Evolutionary conservation across 2,113 vertebrate species (phyloP).

Genomic region (Merops nubicus): DNA sequence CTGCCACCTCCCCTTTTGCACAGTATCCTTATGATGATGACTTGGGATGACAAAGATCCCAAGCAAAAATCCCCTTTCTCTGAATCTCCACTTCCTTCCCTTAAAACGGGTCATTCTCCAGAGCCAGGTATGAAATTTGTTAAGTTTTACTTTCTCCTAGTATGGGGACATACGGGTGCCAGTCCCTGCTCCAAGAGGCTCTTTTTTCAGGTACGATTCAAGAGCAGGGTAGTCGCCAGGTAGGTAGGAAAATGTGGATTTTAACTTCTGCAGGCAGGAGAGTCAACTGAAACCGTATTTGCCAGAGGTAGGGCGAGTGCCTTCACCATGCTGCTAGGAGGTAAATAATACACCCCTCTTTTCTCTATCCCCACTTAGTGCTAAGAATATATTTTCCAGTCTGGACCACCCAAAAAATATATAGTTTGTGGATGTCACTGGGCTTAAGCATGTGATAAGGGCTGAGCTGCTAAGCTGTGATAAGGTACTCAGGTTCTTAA

Average conservation of each 20-base stretch:
- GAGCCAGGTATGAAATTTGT: neutral
- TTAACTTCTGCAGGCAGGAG: neutral
- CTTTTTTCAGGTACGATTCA: neutral
- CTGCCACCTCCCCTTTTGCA: neutral
- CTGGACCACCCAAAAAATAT: neutral
- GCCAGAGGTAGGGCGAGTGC: neutral
- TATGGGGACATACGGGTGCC: neutral
- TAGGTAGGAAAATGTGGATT: neutral
- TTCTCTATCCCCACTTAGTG: neutral
- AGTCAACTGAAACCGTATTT: neutral
- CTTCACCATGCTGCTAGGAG: neutral
- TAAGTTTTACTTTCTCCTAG: neutral
- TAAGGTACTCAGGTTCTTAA: neutral
- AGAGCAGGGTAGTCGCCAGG: neutral
- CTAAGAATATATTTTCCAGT: neutral
- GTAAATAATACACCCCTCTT: neutral
- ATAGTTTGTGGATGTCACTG: neutral
- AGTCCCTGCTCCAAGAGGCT: neutral
- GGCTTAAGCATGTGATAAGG: neutral
- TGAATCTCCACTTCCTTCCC: neutral
- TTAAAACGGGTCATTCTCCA: neutral
- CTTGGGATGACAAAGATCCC: neutral
- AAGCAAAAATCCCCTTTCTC: neutral
- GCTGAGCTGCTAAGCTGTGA: neutral
- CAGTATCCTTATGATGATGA: neutral